Evolutionary conservation across 2,113 vertebrate genomes (phyloP).

Genomic region (Bothrops jararaca): DNA sequence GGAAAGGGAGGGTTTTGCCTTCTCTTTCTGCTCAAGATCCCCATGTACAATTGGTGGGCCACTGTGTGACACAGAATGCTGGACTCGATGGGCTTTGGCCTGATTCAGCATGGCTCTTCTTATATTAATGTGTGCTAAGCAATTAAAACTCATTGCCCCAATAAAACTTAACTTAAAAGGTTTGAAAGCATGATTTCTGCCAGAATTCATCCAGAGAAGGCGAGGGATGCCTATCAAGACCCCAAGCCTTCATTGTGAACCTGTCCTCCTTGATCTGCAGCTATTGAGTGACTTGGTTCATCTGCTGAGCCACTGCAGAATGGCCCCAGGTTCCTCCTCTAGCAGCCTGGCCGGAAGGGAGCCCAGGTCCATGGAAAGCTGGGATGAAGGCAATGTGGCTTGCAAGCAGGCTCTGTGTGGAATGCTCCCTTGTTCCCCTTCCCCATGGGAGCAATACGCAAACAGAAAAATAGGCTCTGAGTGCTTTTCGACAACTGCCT

Average conservation of each 20-base stretch:
- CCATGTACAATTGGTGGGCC: too few relatives aligned
- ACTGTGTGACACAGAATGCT: too few relatives aligned
- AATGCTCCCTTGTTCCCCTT: slow-evolving; percentile 13
- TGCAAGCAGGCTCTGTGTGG: not conserved
- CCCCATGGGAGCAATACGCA: slow-evolving; percentile 36
- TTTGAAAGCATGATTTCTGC: not conserved
- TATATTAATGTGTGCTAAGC: not conserved
- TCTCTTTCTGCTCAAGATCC: too few relatives aligned
- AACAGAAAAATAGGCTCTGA: slow-evolving; percentile 8
- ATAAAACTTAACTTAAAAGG: not conserved
- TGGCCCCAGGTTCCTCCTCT: not conserved
- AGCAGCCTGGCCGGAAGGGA: not conserved
- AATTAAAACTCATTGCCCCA: not conserved
- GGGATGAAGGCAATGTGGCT: not conserved
- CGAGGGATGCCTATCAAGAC: not conserved
- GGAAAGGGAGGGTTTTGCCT: too few relatives aligned
- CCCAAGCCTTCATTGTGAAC: not conserved
- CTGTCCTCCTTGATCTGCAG: not conserved
- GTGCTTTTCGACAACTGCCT: not conserved
- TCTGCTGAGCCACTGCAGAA: not conserved
- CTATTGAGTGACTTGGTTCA: not conserved
- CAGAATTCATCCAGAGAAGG: not conserved
- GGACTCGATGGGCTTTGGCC: too few relatives aligned
- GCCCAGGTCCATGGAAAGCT: not conserved
- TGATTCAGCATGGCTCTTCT: too few relatives aligned